Conservation (phyloP, 2,888 invertebrate genomes). For the Psococerastis gibbosa region DNA sequence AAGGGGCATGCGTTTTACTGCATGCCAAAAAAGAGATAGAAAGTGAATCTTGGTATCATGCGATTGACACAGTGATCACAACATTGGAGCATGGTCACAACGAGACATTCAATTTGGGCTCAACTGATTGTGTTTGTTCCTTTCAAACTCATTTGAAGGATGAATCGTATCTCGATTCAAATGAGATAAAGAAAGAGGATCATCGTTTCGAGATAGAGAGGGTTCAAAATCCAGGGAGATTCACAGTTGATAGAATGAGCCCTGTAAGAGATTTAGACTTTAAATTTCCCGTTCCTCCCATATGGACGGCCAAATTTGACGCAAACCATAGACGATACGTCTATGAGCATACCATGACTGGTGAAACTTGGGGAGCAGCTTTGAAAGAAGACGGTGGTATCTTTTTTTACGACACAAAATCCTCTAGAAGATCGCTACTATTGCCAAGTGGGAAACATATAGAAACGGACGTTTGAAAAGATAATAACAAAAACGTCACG, state of each 20-base stretch:
- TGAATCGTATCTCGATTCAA: background rate
- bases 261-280: background rate
- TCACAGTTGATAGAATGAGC: background rate
- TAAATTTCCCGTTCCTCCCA: conserved; percentile 1
- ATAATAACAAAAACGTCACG: too few relatives aligned
- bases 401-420: background rate
- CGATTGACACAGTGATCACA: background rate
- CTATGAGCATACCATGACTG: background rate
- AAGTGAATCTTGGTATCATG: conserved; percentile 6
- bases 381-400: background rate
- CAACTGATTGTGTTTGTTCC: too few relatives aligned
- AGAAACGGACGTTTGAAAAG: too few relatives aligned
- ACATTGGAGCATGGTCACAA: background rate
- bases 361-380: background rate
- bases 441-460: too few relatives aligned
- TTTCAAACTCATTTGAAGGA: too few relatives aligned
- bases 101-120: too few relatives aligned
- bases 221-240: background rate
- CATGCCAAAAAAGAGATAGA: too few relatives aligned
- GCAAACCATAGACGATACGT: background rate
- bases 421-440: background rate
- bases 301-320: background rate
- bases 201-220: background rate
- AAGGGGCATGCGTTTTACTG: too few relatives aligned
- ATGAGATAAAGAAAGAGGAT: background rate